Percentiles rank a stretch among this genome's conserved stretches.
Evolutionary conservation across 2,797 vertebrate genomes (phyloP).

Genomic region (Ctenosaura bakeri): DNA sequence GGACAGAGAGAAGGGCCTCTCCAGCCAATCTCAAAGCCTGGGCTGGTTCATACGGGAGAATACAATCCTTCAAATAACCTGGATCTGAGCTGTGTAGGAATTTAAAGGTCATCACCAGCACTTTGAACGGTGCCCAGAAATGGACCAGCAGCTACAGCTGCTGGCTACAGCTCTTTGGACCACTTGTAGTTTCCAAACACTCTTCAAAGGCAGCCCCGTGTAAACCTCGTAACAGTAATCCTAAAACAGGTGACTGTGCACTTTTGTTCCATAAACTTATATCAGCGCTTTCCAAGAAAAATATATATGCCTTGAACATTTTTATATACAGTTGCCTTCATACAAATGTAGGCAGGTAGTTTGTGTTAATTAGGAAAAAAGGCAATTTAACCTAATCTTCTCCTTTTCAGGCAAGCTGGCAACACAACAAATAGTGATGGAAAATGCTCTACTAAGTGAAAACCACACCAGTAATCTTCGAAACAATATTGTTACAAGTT

Average conservation of each 20-base stretch:
- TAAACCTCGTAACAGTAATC: neutral
- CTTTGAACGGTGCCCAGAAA: too few species aligned
- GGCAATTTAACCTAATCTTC: conserved; percentile 37
- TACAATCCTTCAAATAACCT: too few species aligned
- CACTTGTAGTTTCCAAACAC: too few species aligned
- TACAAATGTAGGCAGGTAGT: rapidly evolving
- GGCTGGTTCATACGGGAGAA: too few species aligned
- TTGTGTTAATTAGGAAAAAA: conserved; percentile 35
- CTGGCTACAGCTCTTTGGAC: too few species aligned
- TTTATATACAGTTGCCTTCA: conserved; percentile 33
- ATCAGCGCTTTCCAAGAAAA: neutral
- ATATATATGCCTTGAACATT: conserved; percentile 19
- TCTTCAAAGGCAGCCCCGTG: too few species aligned
- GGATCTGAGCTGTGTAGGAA: too few species aligned
- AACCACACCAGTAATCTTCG: conserved; percentile 24
- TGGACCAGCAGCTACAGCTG: too few species aligned
- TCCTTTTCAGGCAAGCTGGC: conserved; percentile 42
- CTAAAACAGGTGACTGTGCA: neutral
- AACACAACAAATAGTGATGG: conserved; percentile 19
- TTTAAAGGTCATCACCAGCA: too few species aligned
- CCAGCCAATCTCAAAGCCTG: too few species aligned
- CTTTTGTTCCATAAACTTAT: conserved; percentile 1
- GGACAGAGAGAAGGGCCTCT: too few species aligned
- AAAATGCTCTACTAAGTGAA: neutral
- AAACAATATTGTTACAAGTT: conserved; percentile 50